These are phyloP conservation scores for Petaurus breviceps DNA, from an alignment of 2,113 vertebrate species.

Conservation along the genomic window DNA sequence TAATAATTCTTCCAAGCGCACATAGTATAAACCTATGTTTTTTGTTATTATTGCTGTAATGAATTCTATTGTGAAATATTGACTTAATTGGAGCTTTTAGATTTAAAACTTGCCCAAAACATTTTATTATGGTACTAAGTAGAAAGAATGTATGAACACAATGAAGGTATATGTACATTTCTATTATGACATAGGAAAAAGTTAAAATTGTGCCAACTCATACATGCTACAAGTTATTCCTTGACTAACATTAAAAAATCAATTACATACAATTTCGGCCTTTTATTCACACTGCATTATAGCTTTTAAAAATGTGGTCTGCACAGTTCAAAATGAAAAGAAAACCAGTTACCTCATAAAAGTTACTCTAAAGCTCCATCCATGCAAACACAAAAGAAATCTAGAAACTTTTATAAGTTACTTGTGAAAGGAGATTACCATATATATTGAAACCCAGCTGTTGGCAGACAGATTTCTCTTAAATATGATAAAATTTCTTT, in stretches of 20 bases:
- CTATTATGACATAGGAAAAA: conserved; percentile 58
- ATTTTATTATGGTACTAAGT: conserved; percentile 63
- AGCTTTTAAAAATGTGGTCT: conserved; percentile 68
- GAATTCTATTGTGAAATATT: conserved; percentile 54
- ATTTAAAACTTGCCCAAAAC: conserved; percentile 76
- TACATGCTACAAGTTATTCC: conserved; percentile 68
- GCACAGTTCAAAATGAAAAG: conserved; percentile 43
- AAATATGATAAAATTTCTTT: conserved; percentile 42
- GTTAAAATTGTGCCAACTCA: conserved; percentile 66
- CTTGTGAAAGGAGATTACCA: conserved; percentile 42
- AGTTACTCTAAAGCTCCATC: conserved; percentile 66
- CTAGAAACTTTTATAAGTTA: conserved; percentile 12
- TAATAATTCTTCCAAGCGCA: conserved; percentile 38
- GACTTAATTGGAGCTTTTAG: conserved; percentile 68
- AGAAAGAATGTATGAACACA: conserved; percentile 46
- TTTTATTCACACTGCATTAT: conserved; percentile 67
- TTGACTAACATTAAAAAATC: conserved; percentile 66
- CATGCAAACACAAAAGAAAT: conserved; percentile 55
- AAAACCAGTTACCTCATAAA: conserved; percentile 47
- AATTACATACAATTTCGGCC: conserved; percentile 57
- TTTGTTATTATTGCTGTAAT: conserved; percentile 50
- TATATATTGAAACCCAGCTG: conserved; percentile 52
- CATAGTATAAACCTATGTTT: conserved; percentile 34
- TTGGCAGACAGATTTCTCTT: conserved; percentile 62
- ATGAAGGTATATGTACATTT: conserved; percentile 71